Evolutionary conservation across 1,140 invertebrate genomes (phyloP).

Genomic region (Achroia grisella): DNA sequence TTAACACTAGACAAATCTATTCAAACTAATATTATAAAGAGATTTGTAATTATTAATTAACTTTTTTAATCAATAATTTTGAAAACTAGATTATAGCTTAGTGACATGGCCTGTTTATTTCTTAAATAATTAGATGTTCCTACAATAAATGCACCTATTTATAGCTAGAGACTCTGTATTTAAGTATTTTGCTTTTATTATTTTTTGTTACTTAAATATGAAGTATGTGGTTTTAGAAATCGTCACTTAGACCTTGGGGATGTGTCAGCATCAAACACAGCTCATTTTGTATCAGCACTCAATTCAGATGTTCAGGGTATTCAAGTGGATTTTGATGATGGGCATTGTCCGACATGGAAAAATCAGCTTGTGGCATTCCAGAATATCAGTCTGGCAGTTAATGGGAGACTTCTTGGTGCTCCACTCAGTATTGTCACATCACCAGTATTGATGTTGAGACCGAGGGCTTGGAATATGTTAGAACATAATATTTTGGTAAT

Average conservation of each 20-base stretch:
- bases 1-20: no score
- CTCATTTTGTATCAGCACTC: constrained; percentile 73
- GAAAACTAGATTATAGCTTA: no score
- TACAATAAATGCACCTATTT: no score
- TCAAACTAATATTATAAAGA: no score
- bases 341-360: constrained; percentile 82
- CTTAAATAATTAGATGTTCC: no score
- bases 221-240: constrained; percentile 41
- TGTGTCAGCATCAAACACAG: constrained; percentile 74
- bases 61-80: no score
- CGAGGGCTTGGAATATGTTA: constrained; percentile 84
- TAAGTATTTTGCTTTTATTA: not conserved
- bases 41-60: no score
- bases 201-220: not conserved
- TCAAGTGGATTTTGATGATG: constrained; percentile 82
- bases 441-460: constrained; percentile 80
- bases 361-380: constrained; percentile 80
- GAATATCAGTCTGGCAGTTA: constrained; percentile 77
- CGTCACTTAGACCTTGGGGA: constrained; percentile 77
- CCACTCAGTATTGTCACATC: constrained; percentile 65
- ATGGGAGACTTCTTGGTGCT: constrained; percentile 70
- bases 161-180: no score
- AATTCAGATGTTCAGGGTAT: constrained; percentile 74
- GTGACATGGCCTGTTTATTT: no score
- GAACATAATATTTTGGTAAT: constrained; percentile 80